These are phyloP conservation scores for Clarias pachynema DNA, from an alignment of 2,797 vertebrate species.

Conservation along the genomic window DNA sequence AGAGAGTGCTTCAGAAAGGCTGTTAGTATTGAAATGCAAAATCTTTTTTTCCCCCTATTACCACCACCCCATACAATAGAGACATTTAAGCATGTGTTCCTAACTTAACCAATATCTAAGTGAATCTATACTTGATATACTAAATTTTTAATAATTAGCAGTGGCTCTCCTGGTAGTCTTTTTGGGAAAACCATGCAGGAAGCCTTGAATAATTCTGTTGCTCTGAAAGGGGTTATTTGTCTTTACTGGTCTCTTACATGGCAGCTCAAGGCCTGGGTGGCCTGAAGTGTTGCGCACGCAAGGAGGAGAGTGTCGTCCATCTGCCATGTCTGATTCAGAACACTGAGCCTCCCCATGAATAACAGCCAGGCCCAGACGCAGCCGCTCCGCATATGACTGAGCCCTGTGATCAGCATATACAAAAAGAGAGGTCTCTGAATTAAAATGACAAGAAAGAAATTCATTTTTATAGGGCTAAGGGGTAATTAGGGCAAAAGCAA, in stretches of 20 bases:
- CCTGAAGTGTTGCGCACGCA: constrained; percentile 89
- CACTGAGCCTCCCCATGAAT: constrained; percentile 97
- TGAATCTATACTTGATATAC: no score
- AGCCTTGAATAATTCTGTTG: neutral
- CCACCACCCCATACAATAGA: neutral
- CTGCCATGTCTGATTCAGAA: constrained; percentile 95
- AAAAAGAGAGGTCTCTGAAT: neutral
- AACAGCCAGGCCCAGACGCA: constrained; percentile 93
- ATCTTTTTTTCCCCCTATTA: neutral
- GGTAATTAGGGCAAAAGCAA: neutral
- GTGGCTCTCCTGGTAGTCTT: neutral
- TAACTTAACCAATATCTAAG: neutral
- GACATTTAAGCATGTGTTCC: neutral
- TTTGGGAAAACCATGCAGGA: neutral
- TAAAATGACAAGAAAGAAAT: neutral
- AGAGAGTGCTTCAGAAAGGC: neutral
- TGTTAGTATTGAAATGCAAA: neutral
- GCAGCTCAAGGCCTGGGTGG: constrained; percentile 91
- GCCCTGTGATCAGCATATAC: constrained; percentile 73
- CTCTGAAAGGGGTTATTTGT: neutral
- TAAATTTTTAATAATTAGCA: neutral
- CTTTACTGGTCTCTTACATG: constrained; percentile 79
- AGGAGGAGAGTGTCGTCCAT: constrained; percentile 93
- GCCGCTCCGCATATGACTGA: constrained; percentile 92
- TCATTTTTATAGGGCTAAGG: neutral